A percentile compares a stretch with the other conserved stretches of the same genome.
phyloP scores from a whole-genome alignment of 1,140 invertebrate species.

The Centruroides vittatus region DNA sequence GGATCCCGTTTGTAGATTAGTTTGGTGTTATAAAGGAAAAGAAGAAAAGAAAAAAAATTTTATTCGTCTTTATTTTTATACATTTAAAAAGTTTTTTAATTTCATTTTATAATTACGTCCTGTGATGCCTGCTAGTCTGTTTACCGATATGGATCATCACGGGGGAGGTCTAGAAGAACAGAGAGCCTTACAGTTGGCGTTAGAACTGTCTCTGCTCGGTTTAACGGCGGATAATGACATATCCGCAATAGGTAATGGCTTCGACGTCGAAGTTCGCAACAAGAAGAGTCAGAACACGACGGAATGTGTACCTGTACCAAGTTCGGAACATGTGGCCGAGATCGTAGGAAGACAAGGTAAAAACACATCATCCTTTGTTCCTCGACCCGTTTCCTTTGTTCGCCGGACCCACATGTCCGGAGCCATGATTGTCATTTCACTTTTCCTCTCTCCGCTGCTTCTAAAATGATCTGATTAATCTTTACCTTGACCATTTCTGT shows the following conservation, averaged over 20 bases:
- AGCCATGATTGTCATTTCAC: too few species aligned
- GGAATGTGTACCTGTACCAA: conserved; percentile 96
- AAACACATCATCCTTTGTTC: conserved; percentile 11
- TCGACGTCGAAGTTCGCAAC: conserved; percentile 18
- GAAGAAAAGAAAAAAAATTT: neutral
- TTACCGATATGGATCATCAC: conserved; percentile 13
- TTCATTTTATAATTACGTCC: conserved; percentile 1
- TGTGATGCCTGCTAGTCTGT: conserved; percentile 16
- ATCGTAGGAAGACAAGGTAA: conserved; percentile 99
- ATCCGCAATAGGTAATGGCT: conserved; percentile 37
- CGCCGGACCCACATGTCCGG: too few species aligned
- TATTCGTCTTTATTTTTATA: neutral
- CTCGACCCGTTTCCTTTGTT: too few species aligned
- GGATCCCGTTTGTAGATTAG: too few species aligned
- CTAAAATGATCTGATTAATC: too few species aligned
- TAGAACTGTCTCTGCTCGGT: conserved; percentile 77
- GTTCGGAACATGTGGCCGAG: conserved; percentile 98
- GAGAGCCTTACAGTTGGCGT: conserved; percentile 70
- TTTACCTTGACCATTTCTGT: too few species aligned
- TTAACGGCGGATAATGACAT: conserved; percentile 25
- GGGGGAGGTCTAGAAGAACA: conserved; percentile 57
- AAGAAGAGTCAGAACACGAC: conserved; percentile 98
- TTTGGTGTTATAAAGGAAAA: too few species aligned
- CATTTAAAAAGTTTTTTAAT: neutral
- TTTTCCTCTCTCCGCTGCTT: too few species aligned